Evolutionary conservation across 2,888 invertebrate genomes (phyloP).

Genomic region (Monopis laevigella): DNA sequence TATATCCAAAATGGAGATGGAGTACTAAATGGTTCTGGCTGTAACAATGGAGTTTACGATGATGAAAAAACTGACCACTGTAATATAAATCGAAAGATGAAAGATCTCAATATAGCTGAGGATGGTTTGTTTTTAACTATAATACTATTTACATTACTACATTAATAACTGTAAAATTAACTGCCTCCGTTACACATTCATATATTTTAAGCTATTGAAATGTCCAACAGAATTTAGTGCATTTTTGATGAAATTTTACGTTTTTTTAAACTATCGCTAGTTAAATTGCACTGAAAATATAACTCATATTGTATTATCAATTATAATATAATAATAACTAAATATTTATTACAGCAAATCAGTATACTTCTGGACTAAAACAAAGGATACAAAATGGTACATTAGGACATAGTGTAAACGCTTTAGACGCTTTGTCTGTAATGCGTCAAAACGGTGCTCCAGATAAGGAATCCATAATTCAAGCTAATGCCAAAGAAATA

Average conservation of each 20-base stretch:
- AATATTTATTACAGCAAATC: slow-evolving; percentile 51
- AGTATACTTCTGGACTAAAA: slow-evolving; percentile 66
- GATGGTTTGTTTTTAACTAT: slow-evolving; percentile 45
- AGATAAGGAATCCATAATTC: slow-evolving; percentile 72
- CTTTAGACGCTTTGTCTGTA: slow-evolving; percentile 43
- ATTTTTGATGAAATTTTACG: no score
- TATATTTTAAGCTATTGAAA: no score
- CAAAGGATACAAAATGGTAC: slow-evolving; percentile 70
- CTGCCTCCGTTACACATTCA: no score
- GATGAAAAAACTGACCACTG: slow-evolving; percentile 24
- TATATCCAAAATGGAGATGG: no score
- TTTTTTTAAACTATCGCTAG: no score
- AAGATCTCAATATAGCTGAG: slow-evolving; percentile 37
- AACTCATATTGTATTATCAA: not conserved
- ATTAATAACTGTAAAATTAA: not conserved
- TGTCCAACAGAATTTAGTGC: no score
- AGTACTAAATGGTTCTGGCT: no score
- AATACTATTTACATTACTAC: not conserved
- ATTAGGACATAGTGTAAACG: slow-evolving; percentile 58
- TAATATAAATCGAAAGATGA: slow-evolving; percentile 22
- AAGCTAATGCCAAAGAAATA: slow-evolving; percentile 88
- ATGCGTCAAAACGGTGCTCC: slow-evolving; percentile 59
- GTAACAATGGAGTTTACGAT: slow-evolving; percentile 26
- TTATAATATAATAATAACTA: no score
- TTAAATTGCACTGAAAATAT: no score